phyloP scores from a whole-genome alignment of 30 jellyfish, hydroid and myxozoan species.

The Cassiopea xamachana region DNA sequence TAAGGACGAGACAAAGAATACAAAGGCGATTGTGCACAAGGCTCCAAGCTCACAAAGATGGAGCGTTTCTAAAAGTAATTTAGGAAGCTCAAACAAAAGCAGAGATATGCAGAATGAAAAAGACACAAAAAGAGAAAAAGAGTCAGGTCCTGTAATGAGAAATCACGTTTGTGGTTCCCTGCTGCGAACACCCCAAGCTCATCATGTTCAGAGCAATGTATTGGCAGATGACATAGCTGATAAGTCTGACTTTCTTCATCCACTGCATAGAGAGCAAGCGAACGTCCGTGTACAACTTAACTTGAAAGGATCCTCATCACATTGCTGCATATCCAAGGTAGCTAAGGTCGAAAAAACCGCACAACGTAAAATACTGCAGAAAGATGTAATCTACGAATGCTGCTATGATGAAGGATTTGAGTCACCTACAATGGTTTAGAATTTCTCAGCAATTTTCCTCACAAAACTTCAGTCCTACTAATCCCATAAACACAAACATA shows the following conservation, averaged over 20 bases:
- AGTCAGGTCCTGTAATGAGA: conserved; percentile 17
- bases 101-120: neutral
- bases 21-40: neutral
- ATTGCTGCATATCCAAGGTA: conserved; percentile 30
- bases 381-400: conserved; percentile 26
- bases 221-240: conserved; percentile 2
- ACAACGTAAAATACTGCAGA: conserved; percentile 23
- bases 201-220: conserved; percentile 3
- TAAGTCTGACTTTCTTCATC: conserved; percentile 42
- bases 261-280: conserved; percentile 54
- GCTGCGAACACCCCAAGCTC: conserved; percentile 30
- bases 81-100: neutral
- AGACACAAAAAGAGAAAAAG: conserved; percentile 1
- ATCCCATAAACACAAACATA: neutral
- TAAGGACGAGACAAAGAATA: neutral
- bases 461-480: conserved; percentile 7
- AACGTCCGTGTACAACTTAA: conserved; percentile 40
- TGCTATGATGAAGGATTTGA: conserved; percentile 57
- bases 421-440: conserved; percentile 36
- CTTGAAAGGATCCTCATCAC: conserved; percentile 26
- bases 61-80: neutral
- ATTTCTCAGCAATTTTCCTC: neutral
- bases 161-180: conserved; percentile 42
- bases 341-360: conserved; percentile 22
- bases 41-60: neutral